phyloP scores from a whole-genome alignment of 2,888 invertebrate species.

The Chloroclysta siterata region DNA sequence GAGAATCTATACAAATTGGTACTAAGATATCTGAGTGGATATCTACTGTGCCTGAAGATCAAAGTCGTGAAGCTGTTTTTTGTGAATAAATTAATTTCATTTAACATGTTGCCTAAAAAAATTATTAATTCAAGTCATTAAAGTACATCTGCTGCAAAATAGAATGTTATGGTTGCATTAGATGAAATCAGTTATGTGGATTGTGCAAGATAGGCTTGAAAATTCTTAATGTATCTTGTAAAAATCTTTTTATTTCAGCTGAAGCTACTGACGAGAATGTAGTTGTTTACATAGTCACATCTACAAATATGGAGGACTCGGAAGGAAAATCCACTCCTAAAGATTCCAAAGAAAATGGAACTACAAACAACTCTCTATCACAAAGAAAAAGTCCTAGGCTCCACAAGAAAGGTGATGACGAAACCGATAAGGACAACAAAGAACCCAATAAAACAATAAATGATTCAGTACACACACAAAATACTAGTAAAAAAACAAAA shows the following conservation, averaged over 20 bases:
- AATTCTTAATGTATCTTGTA: too few species aligned
- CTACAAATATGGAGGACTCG: slow-evolving; percentile 55
- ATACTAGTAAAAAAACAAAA: slow-evolving; percentile 2
- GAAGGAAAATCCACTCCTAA: slow-evolving; percentile 47
- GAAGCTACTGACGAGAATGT: slow-evolving; percentile 37
- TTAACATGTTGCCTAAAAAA: too few species aligned
- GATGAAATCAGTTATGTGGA: too few species aligned
- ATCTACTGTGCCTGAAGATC: too few species aligned
- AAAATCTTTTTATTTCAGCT: slow-evolving; percentile 23
- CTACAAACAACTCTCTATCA: slow-evolving; percentile 32
- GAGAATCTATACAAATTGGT: too few species aligned
- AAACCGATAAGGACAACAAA: slow-evolving; percentile 22
- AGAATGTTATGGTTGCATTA: too few species aligned
- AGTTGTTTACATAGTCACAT: slow-evolving; percentile 22
- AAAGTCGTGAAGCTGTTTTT: too few species aligned
- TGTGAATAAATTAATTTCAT: too few species aligned
- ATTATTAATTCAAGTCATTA: too few species aligned
- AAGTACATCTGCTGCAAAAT: too few species aligned
- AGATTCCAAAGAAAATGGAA: slow-evolving; percentile 39
- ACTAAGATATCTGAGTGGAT: too few species aligned
- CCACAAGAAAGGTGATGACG: slow-evolving; percentile 44
- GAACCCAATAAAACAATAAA: slow-evolving; percentile 13
- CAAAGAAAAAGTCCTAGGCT: slow-evolving; percentile 54
- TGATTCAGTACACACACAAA: not conserved
- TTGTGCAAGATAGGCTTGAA: too few species aligned